Percentiles rank a stretch among this genome's conserved stretches.
Conservation (phyloP, 2,797 vertebrate genomes). For the Cichlasoma orientale region DNA sequence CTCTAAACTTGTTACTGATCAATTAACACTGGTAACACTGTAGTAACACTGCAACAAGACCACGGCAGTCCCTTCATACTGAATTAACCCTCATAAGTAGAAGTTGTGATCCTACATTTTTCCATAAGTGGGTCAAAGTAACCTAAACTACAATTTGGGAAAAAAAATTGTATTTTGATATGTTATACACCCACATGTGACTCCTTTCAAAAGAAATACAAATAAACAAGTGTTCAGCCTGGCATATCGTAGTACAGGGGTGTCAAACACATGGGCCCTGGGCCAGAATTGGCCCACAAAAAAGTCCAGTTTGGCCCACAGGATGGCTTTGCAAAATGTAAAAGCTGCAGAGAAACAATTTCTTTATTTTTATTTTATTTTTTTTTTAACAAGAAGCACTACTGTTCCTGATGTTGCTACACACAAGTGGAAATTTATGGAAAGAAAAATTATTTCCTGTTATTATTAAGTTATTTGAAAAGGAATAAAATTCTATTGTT, state of each 20-base stretch:
- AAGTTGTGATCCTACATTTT: not conserved
- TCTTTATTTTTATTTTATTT: no score
- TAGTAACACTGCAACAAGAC: not conserved
- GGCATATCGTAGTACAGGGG: not conserved
- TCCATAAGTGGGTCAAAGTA: not conserved
- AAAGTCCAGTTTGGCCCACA: not conserved
- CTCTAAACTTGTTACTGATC: slow-evolving; percentile 52
- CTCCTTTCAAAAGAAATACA: not conserved
- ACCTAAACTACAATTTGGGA: not conserved
- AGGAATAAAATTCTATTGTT: no score
- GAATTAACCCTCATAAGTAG: not conserved
- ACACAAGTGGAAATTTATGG: not conserved
- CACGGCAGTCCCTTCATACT: not conserved
- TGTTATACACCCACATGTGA: not conserved
- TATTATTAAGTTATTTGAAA: no score
- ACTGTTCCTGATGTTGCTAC: not conserved
- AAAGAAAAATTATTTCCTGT: not conserved
- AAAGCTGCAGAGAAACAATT: no score
- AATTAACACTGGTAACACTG: slow-evolving; percentile 42
- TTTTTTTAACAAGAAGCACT: not conserved
- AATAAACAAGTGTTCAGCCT: not conserved
- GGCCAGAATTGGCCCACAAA: not conserved
- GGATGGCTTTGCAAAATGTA: no score
- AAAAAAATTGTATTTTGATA: not conserved
- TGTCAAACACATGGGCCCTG: not conserved